Evolutionary conservation across 2,888 invertebrate genomes (phyloP).

Genomic region (Ctena decussata): DNA sequence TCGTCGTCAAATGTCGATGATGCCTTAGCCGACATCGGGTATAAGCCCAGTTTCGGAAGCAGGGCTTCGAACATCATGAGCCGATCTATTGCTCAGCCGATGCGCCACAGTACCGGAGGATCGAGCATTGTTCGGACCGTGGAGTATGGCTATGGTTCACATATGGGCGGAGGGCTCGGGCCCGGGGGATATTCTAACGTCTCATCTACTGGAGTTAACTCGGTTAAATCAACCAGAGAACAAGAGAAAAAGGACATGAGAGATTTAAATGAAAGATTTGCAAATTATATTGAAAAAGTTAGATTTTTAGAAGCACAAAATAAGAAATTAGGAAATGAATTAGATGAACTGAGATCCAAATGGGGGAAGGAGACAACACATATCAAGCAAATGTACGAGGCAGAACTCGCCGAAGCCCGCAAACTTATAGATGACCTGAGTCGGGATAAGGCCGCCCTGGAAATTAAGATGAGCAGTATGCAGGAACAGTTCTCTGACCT

Average conservation of each 20-base stretch:
- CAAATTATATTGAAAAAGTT: slow-evolving; percentile 88
- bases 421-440: slow-evolving; percentile 88
- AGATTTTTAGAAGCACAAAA: slow-evolving; percentile 87
- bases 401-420: slow-evolving; percentile 87
- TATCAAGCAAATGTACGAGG: slow-evolving; percentile 87
- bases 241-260: slow-evolving; percentile 88
- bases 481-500: slow-evolving; percentile 87
- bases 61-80: slow-evolving; percentile 70
- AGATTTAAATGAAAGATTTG: slow-evolving; percentile 88
- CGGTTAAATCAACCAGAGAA: slow-evolving; percentile 87
- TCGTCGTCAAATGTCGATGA: slow-evolving; percentile 62
- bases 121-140: slow-evolving; percentile 70
- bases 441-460: slow-evolving; percentile 87
- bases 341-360: slow-evolving; percentile 84
- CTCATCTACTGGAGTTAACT: slow-evolving; percentile 84
- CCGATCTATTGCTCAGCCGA: slow-evolving; percentile 63
- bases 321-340: slow-evolving; percentile 84
- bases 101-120: slow-evolving; percentile 62
- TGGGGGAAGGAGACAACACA: slow-evolving; percentile 85
- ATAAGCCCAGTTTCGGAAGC: slow-evolving; percentile 75
- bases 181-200: slow-evolving; percentile 80
- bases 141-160: slow-evolving; percentile 69
- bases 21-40: slow-evolving; percentile 64
- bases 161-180: slow-evolving; percentile 59
- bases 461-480: slow-evolving; percentile 87